Conservation (phyloP, 2,113 vertebrate genomes). For the Amazona vittata region DNA sequence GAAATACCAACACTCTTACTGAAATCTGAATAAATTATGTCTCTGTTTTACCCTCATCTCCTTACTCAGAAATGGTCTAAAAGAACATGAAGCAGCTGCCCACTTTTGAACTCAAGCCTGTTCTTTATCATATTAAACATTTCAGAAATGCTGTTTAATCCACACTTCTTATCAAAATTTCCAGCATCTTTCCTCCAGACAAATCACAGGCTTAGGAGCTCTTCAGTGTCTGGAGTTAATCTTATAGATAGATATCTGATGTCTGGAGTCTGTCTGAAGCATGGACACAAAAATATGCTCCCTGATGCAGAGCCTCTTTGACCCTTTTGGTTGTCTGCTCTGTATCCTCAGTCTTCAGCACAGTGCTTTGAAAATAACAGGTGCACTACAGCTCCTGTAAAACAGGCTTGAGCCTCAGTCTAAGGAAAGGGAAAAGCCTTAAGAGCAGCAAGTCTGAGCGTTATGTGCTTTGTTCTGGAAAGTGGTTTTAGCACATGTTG, state of each 20-base stretch:
- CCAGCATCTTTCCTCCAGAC: background rate
- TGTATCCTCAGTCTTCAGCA: background rate
- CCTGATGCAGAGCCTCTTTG: background rate
- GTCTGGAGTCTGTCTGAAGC: constrained; percentile 14
- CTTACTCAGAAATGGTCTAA: background rate
- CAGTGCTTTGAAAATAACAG: background rate
- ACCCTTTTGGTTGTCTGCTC: background rate
- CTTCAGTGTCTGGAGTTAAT: constrained; percentile 25
- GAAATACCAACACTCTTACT: background rate
- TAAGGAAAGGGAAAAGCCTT: background rate
- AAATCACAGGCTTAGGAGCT: background rate
- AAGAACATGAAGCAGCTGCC: background rate
- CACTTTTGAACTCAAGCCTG: background rate
- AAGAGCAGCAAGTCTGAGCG: background rate
- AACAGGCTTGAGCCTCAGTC: background rate
- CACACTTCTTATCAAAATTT: background rate
- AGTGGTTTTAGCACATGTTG: background rate
- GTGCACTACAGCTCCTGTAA: background rate
- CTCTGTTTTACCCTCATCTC: background rate
- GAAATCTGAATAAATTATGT: background rate
- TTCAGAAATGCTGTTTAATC: constrained; percentile 25
- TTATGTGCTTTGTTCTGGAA: background rate
- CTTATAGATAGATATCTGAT: background rate
- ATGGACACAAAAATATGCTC: background rate
- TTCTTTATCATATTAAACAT: background rate